Evolutionary conservation across 1,140 invertebrate species (phyloP).

Genomic region (Drosophila kikkawai): DNA sequence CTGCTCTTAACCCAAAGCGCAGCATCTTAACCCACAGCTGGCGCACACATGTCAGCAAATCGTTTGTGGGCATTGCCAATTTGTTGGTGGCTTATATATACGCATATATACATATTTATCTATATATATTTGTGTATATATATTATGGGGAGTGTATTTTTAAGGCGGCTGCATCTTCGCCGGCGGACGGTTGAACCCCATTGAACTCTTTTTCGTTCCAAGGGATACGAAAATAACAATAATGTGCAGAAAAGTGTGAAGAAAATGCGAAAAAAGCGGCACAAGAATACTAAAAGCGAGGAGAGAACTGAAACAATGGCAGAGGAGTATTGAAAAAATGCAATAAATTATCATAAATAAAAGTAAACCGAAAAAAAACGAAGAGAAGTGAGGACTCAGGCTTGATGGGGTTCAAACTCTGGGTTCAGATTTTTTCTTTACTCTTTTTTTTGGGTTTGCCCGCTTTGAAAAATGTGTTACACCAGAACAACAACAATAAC

Average conservation of each 20-base stretch:
- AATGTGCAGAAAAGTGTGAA: constrained; percentile 53
- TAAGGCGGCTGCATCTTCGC: constrained; percentile 50
- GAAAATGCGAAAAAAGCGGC: constrained; percentile 64
- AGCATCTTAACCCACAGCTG: constrained; percentile 57
- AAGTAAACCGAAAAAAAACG: constrained; percentile 19
- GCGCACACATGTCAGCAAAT: constrained; percentile 67
- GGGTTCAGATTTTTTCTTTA: constrained; percentile 36
- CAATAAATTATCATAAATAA: constrained; percentile 77
- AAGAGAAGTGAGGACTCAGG: not conserved
- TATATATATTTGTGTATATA: constrained; percentile 19
- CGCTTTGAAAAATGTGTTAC: constrained; percentile 48
- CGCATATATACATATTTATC: constrained; percentile 12
- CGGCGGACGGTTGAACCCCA: constrained; percentile 56
- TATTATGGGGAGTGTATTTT: constrained; percentile 55
- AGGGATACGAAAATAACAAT: constrained; percentile 37
- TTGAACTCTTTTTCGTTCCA: constrained; percentile 55
- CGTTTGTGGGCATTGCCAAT: constrained; percentile 61
- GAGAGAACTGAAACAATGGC: constrained; percentile 36
- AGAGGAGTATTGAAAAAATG: constrained; percentile 61
- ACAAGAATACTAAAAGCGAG: constrained; percentile 44
- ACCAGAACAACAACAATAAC: constrained; percentile 3
- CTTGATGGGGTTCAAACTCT: constrained; percentile 31
- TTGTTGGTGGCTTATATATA: constrained; percentile 46
- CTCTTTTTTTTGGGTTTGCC: constrained; percentile 19
- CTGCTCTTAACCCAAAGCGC: not conserved